Base-by-base conservation (phyloP, 35 echinoderm and acorn worm species). In the Acanthaster planci region DNA sequence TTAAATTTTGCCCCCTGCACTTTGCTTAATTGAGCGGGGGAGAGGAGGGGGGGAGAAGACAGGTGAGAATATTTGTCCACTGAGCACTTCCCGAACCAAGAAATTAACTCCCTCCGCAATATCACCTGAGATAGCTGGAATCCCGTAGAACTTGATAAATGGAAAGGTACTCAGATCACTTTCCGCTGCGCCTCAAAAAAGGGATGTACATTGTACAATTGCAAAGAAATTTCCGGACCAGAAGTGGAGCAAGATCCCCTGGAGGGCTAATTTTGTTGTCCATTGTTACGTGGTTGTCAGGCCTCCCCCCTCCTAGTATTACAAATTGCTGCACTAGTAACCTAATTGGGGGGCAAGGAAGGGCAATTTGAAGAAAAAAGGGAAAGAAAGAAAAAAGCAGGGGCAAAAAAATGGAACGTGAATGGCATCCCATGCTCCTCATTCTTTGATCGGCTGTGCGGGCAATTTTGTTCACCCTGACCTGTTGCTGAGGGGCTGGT, bases 191-290 rank as follows among this genome's bases (percentile, higher is more conserved):
- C n/a, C n/a, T n/a, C n/a, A n/a, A n/a, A n/a, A n/a, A n/a, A n/a
- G n/a, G n/a, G n/a, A n/a, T n/a, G n/a, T n/a, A n/a, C n/a, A 72
- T 31, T 27, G 22, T 72, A 26, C 64, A 72, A 72, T 72, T 72
- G 10, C 23, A 26, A 14, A 9, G 64, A 72, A 36, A 72, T 72
- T 36, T 72, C 23, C 64, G 22, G 64, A 72, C 14, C 34, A 31
- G 64, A 72, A 72, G 23, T 72, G 64, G 64, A 29, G 64, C 34
- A 35, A 7, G 23, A 26, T 27, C 64, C 64, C 60, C 64, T 29
- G 3, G 15, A 72, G 23, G 64, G 64, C 29, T 72, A 72, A 72
- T 72, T 72, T 47, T 47, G 42, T 47, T 47, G 42, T 47, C 42
- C 12, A 47, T 47, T 47, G 42, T 47, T 6, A 4, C 4, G 12